Evolutionary conservation across 2,113 vertebrate genomes (phyloP), one percentile per base, ranked within the genome.

Genomic region (Ardeotis arabs): DNA sequence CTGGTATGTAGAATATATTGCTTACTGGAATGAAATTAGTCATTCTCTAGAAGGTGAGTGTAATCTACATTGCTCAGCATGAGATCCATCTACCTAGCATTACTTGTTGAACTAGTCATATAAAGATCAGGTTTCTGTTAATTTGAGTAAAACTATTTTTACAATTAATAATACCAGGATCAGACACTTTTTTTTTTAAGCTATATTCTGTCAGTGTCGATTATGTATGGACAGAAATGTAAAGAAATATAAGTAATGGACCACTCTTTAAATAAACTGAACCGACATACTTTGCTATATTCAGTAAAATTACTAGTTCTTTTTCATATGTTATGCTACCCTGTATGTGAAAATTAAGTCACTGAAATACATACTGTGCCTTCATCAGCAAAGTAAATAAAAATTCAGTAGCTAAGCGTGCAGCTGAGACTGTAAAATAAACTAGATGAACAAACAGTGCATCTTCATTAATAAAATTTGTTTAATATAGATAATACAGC

Each of bases 401-500:
- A 97, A 96, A 93, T 91, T 85, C 93, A 96, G 79, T 94, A 93
- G 87, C 94, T 89, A 97, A 96, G 87, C 72, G 21, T 77, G 21
- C 94, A 95, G 87, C 87, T 97, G 96, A 95, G 78, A 29, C 60
- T 94, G 76, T 86, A 95, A 93, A 96, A 97, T 95, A 97, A 96
- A 84, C 74, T 73, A 83, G 85, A 64, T 56, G 96, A 94, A 90
- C 92, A 97, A 96, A 97, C 93, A 91, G 53, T 89, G 47, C 75
- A 44, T 97, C 96, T 97, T 96, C 97, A 93, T 97, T 98, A 95
- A 98, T 97, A 97, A 97, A 97, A 95, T 93, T 97, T 95, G 50
- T 97, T 93, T 94, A 95, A 95, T 94, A 95, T 56, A 93, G 78
- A 67, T 95, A 95, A 94, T 90, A 77, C 58, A 78, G 60, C n/a